Conservation (phyloP, 2,888 invertebrate genomes). For the Tyria jacobaeae region DNA sequence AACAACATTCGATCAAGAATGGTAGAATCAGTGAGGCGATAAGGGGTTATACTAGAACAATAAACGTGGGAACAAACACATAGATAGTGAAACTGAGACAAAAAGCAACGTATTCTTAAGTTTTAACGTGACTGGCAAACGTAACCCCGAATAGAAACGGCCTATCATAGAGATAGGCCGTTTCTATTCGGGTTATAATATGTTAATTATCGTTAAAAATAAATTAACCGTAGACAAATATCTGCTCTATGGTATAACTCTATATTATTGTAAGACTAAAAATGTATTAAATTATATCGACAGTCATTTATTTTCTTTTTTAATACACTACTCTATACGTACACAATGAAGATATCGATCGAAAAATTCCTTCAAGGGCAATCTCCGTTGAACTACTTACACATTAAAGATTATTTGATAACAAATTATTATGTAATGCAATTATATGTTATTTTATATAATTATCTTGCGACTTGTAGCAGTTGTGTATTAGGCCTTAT, state of each 20-base stretch:
- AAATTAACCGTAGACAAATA: too few relatives aligned
- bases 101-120: constrained; percentile 22
- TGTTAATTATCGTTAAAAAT: too few relatives aligned
- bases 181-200: too few relatives aligned
- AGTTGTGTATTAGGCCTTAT: constrained; percentile 10
- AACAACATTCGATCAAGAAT: constrained; percentile 22
- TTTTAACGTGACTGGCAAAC: not conserved
- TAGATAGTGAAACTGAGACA: constrained; percentile 36
- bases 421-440: constrained; percentile 24
- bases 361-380: constrained; percentile 1
- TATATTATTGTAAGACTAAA: too few relatives aligned
- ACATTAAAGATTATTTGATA: constrained; percentile 16
- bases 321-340: not conserved
- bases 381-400: constrained; percentile 25
- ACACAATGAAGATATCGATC: constrained; percentile 2
- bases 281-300: not conserved
- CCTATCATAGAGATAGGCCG: too few relatives aligned
- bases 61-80: constrained; percentile 30
- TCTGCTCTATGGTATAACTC: too few relatives aligned
- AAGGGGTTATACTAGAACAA: constrained; percentile 26
- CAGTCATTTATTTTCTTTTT: not conserved
- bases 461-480: constrained; percentile 9
- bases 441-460: constrained; percentile 15
- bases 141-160: not conserved
- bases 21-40: constrained; percentile 7